Base-by-base conservation (phyloP, 2,888 invertebrate species). In the Napeogenes inachia region DNA sequence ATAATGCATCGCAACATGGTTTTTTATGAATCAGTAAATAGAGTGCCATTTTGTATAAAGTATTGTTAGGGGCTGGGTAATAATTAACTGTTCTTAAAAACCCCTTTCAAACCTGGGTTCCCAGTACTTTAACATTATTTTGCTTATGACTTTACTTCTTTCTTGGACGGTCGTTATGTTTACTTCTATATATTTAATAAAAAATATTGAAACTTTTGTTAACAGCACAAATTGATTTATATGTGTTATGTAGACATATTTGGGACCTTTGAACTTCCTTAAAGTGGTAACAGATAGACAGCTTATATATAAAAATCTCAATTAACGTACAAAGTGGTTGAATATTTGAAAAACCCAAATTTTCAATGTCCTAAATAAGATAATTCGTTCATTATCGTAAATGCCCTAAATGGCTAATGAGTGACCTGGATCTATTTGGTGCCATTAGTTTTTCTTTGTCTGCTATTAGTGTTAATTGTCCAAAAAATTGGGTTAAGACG, bases 401-500 rank as follows among this genome's bases (percentile, higher is more conserved):
- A 65, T 42, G 47, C 42, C 54, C 64, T 61, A 62, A 68, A 62
- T 66, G 57, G 56, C 61, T 67, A 65, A 62, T 65, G 80, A 50
- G 50, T 82, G 87, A 57, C 77, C 88, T 66, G 82, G 76, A 79
- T 84, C 50, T 50, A 12, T 76, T 81, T 79, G 81, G 77, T 78
- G 73, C 77, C 75, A 81, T 81, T 81, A 79, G 63, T 79, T 79
- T 81, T 83, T 79, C 84, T 84, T 85, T 82, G 82, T 84, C 75
- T 64, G 56, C 65, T 71, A 85, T 83, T 77, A 68, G 79, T 84
- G 86, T 84, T 87, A 87, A 86, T 85, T 79, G 77, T 68, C 67
- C 64, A 60, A 64, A 72, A 75, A 87, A 80, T 75, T 82, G 70
- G 88, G 87, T 79, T 84, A 80, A 74, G 70, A 69, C 68, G 67